These are phyloP conservation scores for Coregonus clupeaformis DNA, from an alignment of 2,113 vertebrate genomes.

Conservation along the genomic window DNA sequence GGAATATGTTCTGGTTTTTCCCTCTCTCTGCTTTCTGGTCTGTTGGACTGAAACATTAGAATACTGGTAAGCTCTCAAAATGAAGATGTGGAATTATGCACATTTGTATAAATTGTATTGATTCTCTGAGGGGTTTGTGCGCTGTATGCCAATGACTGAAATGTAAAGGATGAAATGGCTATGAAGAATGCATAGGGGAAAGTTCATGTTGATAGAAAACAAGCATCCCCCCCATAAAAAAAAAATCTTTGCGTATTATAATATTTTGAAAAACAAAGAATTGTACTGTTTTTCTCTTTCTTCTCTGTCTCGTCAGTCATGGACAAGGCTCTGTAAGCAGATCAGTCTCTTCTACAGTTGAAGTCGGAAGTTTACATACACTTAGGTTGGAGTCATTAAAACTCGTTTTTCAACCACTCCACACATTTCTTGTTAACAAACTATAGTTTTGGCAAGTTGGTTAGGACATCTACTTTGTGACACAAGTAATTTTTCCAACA, in stretches of 20 bases:
- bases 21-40: conserved; percentile 2
- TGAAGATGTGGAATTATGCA: too few relatives aligned
- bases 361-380: too few relatives aligned
- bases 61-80: neutral
- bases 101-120: too few relatives aligned
- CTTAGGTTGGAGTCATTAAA: too few relatives aligned
- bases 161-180: neutral
- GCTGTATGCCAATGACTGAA: neutral
- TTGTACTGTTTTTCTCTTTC: neutral
- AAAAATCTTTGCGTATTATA: neutral
- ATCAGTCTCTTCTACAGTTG: conserved; percentile 14
- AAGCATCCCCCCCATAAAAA: neutral
- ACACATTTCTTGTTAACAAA: too few relatives aligned
- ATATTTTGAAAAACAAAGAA: neutral
- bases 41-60: conserved; percentile 6
- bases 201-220: neutral
- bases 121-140: neutral
- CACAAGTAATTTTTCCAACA: too few relatives aligned
- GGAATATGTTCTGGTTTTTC: neutral
- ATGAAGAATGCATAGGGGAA: neutral
- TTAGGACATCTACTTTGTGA: too few relatives aligned
- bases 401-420: too few relatives aligned
- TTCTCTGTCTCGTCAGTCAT: conserved; percentile 15
- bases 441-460: too few relatives aligned
- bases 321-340: conserved; percentile 3